Conservation (phyloP, 2,113 vertebrate genomes). For the Catharus bicknelli region DNA sequence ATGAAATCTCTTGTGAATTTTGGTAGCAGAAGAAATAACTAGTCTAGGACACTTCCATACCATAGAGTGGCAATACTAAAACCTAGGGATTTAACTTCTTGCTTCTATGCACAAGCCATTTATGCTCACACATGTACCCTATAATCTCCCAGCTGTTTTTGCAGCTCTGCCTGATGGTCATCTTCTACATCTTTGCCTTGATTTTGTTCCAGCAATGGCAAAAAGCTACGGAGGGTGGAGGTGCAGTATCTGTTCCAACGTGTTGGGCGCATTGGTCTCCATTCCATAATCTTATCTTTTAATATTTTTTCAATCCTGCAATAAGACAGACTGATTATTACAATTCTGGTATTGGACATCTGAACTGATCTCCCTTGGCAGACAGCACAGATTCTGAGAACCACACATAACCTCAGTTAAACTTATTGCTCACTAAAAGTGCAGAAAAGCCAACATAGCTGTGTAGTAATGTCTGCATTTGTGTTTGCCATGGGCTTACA, state of each 20-base stretch:
- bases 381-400: neutral
- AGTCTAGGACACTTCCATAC: neutral
- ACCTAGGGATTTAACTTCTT: neutral
- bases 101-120: neutral
- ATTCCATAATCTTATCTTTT: slow-evolving; percentile 96
- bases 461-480: accelerated
- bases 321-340: neutral
- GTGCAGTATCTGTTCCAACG: slow-evolving; percentile 96
- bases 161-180: slow-evolving; percentile 85
- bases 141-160: slow-evolving; percentile 89
- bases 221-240: slow-evolving; percentile 85
- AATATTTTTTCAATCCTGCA: slow-evolving; percentile 92
- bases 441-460: accelerated
- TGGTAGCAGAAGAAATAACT: neutral
- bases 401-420: neutral
- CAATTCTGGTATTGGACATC: neutral
- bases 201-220: slow-evolving; percentile 88
- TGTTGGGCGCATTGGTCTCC: slow-evolving; percentile 91
- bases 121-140: slow-evolving; percentile 68
- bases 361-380: neutral
- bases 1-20: neutral
- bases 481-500: neutral
- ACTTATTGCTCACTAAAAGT: too few species aligned
- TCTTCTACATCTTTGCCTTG: slow-evolving; percentile 84
- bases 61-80: accelerated